Base-by-base conservation (phyloP, 2,888 invertebrate genomes). In the Volucella inflata region DNA sequence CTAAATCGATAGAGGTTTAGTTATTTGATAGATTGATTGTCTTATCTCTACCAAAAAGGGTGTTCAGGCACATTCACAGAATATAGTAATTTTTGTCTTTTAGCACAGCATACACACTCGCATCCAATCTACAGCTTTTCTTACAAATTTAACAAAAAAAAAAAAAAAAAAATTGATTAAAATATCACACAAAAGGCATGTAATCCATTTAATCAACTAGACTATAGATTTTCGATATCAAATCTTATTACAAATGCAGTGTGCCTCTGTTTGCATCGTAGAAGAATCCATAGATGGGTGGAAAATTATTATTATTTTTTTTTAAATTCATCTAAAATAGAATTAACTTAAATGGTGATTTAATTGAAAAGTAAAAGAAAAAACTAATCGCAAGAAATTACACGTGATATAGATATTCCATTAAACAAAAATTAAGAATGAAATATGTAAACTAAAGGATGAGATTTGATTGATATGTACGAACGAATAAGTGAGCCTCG, bases 41-140 rank as follows among this genome's bases (percentile, higher is more conserved):
- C 46, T 48, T 59, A 64, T 57, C 40, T 78, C 55, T 78, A 78
- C 60, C 42, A 64, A 53, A 46, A 8, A 17, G 53, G 42, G 16
- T 10, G 51, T 70, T 57, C 79, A 67, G 71, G 80, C 84, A 76
- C 78, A 83, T 75, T 75, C 75, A 80, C 50, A 30, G 14, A 80
- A 14, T 16, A 51, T 44, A 36, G 38, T 17, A 16, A 42, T 40
- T 38, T 44, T 60, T n/a, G n/a, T 67, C 60, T 48, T 2, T 17
- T 40, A 48, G 12, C 53, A 62, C 60, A 38, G 53, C 71, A 21
- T 42, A 48, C 75, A 57, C 76, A 67, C 65, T 75, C 40, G 80
- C 65, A 75, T 70, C 65, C 46, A 57, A 68, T 74, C 21, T 53
- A 60, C 30, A 46, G 59, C 30, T 17, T 30, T 30, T 30, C 30